A percentile compares a stretch with the other conserved stretches of the same genome.
These are phyloP conservation scores for Cryptocephalus primarius DNA, from an alignment of 2,888 invertebrate species.

Conservation along the genomic window DNA sequence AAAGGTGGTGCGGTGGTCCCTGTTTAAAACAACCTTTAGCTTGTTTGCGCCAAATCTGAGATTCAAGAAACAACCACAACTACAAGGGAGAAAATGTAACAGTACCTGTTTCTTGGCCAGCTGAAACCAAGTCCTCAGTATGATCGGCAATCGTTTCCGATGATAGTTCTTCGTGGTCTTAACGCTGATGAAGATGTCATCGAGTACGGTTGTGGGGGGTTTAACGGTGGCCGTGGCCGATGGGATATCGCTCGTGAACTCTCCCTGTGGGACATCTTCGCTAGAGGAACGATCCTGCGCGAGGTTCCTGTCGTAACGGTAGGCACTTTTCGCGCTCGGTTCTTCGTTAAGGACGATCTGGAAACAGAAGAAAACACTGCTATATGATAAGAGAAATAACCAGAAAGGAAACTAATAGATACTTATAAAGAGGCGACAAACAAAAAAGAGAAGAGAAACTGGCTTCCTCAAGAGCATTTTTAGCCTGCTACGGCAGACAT, in stretches of 20 bases:
- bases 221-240: conserved; percentile 36
- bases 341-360: conserved; percentile 16
- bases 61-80: too few relatives aligned
- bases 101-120: conserved; percentile 83
- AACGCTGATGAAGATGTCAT: conserved; percentile 90
- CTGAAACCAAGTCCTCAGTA: conserved; percentile 92
- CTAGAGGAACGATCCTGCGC: conserved; percentile 18
- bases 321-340: conserved; percentile 17
- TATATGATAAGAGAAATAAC: conserved; percentile 14
- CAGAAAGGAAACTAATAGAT: background rate
- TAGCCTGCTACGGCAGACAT: too few relatives aligned
- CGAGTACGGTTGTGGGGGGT: conserved; percentile 55
- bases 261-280: conserved; percentile 14
- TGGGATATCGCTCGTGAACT: conserved; percentile 20
- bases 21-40: too few relatives aligned
- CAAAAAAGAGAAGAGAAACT: too few relatives aligned
- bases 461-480: too few relatives aligned
- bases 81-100: background rate
- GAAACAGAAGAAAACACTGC: conserved; percentile 11
- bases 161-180: conserved; percentile 90
- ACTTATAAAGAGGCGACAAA: conserved; percentile 1
- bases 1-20: too few relatives aligned
- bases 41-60: too few relatives aligned
- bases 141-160: conserved; percentile 68
- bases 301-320: conserved; percentile 21